Conservation (phyloP, 2,888 invertebrate genomes). For the Auanema sp. region DNA sequence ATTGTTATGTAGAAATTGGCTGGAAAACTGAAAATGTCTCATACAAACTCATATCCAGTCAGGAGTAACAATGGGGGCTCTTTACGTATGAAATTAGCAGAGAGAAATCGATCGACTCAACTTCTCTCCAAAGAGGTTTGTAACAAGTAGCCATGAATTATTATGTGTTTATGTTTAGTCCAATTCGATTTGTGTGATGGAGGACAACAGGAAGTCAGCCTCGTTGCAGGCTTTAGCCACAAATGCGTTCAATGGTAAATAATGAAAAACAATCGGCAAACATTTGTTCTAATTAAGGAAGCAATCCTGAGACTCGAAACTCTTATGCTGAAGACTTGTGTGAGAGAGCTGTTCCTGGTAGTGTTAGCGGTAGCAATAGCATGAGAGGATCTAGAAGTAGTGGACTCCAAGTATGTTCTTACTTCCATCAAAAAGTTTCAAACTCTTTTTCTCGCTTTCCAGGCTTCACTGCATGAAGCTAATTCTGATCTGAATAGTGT, state of each 20-base stretch:
- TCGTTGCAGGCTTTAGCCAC: conserved; percentile 61
- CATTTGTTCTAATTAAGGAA: conserved; percentile 15
- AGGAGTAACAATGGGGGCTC: conserved; percentile 44
- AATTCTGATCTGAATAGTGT: conserved; percentile 60
- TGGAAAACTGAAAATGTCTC: conserved; percentile 55
- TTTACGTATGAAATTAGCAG: conserved; percentile 55
- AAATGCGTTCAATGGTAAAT: conserved; percentile 33
- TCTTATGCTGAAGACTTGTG: conserved; percentile 34
- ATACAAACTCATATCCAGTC: conserved; percentile 56
- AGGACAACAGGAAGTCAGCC: conserved; percentile 55
- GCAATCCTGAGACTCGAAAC: conserved; percentile 36
- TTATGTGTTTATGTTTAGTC: conserved; percentile 31
- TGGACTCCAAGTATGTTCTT: conserved; percentile 48
- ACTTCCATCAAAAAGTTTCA: background rate
- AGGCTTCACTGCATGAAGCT: conserved; percentile 48
- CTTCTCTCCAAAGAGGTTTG: conserved; percentile 39
- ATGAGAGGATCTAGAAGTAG: conserved; percentile 60
- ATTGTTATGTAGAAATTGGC: conserved; percentile 50
- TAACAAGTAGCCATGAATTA: too few relatives aligned
- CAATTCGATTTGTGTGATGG: conserved; percentile 56
- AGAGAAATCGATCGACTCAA: conserved; percentile 45
- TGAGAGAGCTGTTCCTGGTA: conserved; percentile 33
- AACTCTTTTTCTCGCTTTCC: background rate
- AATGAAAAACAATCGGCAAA: background rate
- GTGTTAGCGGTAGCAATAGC: conserved; percentile 57